phyloP scores from a whole-genome alignment of 2,888 invertebrate genomes.

The Stomorhina lunata region DNA sequence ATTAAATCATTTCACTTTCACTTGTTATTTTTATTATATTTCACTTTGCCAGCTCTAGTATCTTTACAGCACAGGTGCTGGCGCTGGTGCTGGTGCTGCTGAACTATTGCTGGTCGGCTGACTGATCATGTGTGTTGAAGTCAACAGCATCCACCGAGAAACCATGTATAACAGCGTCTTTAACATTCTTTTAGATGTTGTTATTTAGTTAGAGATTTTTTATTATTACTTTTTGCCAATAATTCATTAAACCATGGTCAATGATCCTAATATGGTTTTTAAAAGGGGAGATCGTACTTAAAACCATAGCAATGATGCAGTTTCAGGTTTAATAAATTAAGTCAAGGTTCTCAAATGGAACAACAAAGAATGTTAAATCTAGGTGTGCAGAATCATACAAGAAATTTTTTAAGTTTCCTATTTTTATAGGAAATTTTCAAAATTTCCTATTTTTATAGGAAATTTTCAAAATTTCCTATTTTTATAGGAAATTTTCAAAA shows the following conservation, averaged over 20 bases:
- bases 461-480: too few relatives aligned
- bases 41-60: slow-evolving; percentile 2
- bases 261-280: slow-evolving; percentile 27
- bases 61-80: slow-evolving; percentile 44
- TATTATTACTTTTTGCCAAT: neutral
- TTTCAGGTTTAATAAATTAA: too few relatives aligned
- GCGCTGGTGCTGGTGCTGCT: neutral
- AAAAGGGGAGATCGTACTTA: neutral
- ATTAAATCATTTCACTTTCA: slow-evolving; percentile 62
- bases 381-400: too few relatives aligned
- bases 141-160: neutral
- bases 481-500: too few relatives aligned
- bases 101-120: too few relatives aligned
- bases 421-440: too few relatives aligned
- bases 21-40: slow-evolving; percentile 49
- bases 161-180: neutral
- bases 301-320: too few relatives aligned
- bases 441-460: too few relatives aligned
- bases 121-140: slow-evolving; percentile 38
- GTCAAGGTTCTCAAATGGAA: too few relatives aligned
- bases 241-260: slow-evolving; percentile 24
- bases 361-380: too few relatives aligned
- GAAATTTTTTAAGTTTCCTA: too few relatives aligned
- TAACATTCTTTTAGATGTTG: slow-evolving; percentile 53
- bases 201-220: slow-evolving; percentile 13